Evolutionary conservation across 2,113 vertebrate species (phyloP), one percentile per base, ranked within the genome.

Genomic region (Melanerpes aurifrons): DNA sequence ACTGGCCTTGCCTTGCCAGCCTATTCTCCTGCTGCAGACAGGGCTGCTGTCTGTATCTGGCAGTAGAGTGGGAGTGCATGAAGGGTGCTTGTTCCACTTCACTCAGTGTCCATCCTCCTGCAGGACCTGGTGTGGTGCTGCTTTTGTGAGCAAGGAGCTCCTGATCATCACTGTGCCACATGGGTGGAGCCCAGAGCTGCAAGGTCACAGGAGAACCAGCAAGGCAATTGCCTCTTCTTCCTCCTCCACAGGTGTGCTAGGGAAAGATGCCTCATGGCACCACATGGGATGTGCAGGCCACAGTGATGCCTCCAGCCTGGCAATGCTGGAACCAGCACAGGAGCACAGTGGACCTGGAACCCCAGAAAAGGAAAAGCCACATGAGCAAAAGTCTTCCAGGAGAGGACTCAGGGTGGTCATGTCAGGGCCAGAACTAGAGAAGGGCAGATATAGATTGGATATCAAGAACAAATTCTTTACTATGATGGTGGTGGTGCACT

Each of bases 391-490:
- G 3, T 14, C 7, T 76, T 19, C 29, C 12, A 5, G 31, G 5
- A 15, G 6, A 31, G 58, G 15, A n/a, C 43, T 68, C 1, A 1
- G 24, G 15, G 68, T 50, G 3, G 0, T 32, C 1, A 1, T 58
- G 70, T 9, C 6, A 4, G 57, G 58, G 10, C 43, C 16, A 67
- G 70, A 63, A 21, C 5, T 54, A 62, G 45, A 7, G 1, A 9
- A 32, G 47, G 83, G 71, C 67, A 89, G 7, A 43, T 14, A 15
- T 13, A 43, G 43, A 43, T 43, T 43, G 43, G 43, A 43, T 14
- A 43, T 6, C 43, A 43, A 14, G 43, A 43, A 43, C 12, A 43
- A 43, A 14, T 43, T 43, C 43, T 43, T 15, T 43, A 15, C 43
- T 43, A 43, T 43, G 43, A 15, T 13, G 43, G 43, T 43, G 43